Evolutionary conservation across 2,888 invertebrate genomes (phyloP).

Genomic region (Liopterus haemorrhoidalis): DNA sequence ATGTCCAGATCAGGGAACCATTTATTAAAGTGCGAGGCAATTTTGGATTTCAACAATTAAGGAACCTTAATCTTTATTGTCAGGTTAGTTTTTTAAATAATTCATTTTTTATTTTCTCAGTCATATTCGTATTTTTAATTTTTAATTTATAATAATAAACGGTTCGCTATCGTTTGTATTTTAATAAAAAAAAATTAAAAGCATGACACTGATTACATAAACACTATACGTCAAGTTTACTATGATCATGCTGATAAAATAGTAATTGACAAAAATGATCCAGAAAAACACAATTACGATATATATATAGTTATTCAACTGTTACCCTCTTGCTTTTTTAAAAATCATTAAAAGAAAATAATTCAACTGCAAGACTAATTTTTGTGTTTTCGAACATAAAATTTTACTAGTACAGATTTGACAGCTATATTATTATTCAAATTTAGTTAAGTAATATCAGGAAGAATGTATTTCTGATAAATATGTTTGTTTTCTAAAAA

Average conservation of each 20-base stretch:
- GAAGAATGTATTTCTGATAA: too few relatives aligned
- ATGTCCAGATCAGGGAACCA: slow-evolving; percentile 58
- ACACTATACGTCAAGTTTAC: slow-evolving; percentile 2
- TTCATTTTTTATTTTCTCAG: slow-evolving; percentile 8
- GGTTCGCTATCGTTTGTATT: slow-evolving; percentile 2
- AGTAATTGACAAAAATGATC: too few relatives aligned
- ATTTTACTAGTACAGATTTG: too few relatives aligned
- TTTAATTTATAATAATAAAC: neutral
- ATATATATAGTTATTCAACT: too few relatives aligned
- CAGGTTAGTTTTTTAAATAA: slow-evolving; percentile 44
- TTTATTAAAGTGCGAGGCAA: slow-evolving; percentile 62
- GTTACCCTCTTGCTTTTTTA: too few relatives aligned
- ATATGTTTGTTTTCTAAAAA: too few relatives aligned
- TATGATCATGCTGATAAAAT: neutral
- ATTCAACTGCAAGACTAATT: too few relatives aligned
- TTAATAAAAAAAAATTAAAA: slow-evolving; percentile 9
- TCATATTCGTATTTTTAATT: neutral
- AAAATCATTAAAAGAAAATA: too few relatives aligned
- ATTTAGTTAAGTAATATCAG: too few relatives aligned
- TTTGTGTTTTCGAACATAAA: too few relatives aligned
- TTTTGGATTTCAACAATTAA: slow-evolving; percentile 55
- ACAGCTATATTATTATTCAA: too few relatives aligned
- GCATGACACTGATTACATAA: slow-evolving; percentile 22
- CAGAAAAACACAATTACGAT: too few relatives aligned
- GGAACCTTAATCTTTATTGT: slow-evolving; percentile 44